A percentile compares a stretch with the other conserved stretches of the same genome.
Evolutionary conservation across 2,797 vertebrate genomes (phyloP).

Genomic region (Chaetodon trifasciatus): DNA sequence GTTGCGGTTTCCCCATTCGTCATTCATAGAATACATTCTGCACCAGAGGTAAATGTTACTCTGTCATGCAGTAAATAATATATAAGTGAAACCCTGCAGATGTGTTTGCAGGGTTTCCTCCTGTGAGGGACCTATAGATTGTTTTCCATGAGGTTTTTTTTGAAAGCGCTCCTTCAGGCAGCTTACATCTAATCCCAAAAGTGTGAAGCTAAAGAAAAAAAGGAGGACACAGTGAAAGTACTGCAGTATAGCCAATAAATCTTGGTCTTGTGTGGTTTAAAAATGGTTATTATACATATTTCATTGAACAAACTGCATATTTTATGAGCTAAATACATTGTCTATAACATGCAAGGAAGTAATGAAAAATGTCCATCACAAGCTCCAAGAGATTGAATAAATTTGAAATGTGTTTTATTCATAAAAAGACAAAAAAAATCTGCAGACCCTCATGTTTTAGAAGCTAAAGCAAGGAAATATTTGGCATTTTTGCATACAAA

Average conservation of each 20-base stretch:
- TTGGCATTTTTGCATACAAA: background rate
- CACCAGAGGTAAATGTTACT: conserved; percentile 37
- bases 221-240: background rate
- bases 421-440: background rate
- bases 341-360: background rate
- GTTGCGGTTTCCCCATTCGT: conserved; percentile 30
- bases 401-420: too few relatives aligned
- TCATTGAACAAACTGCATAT: background rate
- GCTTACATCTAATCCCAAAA: background rate
- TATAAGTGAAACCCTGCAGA: conserved; percentile 33
- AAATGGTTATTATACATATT: background rate
- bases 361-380: background rate
- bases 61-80: conserved; percentile 46
- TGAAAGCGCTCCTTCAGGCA: background rate
- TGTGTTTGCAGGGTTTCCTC: conserved; percentile 13
- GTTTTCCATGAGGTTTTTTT: conserved; percentile 3
- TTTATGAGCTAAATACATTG: background rate
- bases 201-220: background rate
- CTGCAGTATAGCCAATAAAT: background rate
- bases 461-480: background rate
- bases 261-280: background rate
- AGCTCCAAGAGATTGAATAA: background rate
- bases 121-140: background rate
- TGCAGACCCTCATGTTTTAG: background rate
- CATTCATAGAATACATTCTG: conserved; percentile 27